Evolutionary conservation across 2,113 vertebrate species (phyloP).

Genomic region (Tautogolabrus adspersus): DNA sequence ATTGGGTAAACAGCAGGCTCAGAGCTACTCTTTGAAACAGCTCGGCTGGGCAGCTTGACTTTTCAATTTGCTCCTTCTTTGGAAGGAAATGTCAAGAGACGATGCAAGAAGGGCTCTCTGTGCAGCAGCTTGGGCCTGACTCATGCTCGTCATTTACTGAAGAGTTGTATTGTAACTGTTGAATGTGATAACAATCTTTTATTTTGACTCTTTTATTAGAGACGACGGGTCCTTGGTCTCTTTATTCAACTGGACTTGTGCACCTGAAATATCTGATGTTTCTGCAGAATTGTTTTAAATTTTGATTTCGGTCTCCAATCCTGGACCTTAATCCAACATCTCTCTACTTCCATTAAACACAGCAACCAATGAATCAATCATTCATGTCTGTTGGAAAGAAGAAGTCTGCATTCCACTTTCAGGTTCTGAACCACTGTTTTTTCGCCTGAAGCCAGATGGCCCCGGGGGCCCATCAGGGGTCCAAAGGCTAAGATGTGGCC

Average conservation of each 20-base stretch:
- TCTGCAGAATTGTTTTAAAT: too few species aligned
- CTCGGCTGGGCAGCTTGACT: neutral
- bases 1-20: neutral
- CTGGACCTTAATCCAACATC: neutral
- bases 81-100: constrained; percentile 19
- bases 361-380: neutral
- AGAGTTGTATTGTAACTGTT: neutral
- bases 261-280: neutral
- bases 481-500: constrained; percentile 53
- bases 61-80: neutral
- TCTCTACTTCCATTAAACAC: neutral
- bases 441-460: constrained; percentile 62
- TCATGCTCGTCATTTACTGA: neutral
- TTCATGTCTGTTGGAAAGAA: constrained; percentile 2
- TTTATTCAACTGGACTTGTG: neutral
- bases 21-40: too few species aligned
- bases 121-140: neutral
- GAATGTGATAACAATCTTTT: neutral
- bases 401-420: neutral
- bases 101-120: neutral
- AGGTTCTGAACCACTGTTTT: constrained; percentile 14
- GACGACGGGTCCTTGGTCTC: neutral
- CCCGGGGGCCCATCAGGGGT: constrained; percentile 48
- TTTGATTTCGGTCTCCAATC: too few species aligned
- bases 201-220: neutral